Evolutionary conservation across 2,888 invertebrate genomes (phyloP), one percentile per base, ranked within the genome.

Genomic region (Heliconius cydno): DNA sequence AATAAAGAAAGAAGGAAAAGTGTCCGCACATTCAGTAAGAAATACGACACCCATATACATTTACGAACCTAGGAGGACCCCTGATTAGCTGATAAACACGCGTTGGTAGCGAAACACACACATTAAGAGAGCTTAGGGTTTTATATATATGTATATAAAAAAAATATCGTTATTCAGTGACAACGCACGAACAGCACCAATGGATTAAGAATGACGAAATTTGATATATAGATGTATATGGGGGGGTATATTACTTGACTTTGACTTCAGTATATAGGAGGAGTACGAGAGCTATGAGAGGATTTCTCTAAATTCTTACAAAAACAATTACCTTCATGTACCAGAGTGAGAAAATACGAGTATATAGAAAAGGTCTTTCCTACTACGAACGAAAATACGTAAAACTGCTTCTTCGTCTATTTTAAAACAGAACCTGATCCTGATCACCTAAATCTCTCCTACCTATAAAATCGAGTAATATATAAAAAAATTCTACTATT

Each of bases 21-120:
- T 65, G 66, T 57, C 75, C 63, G 68, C 68, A 68, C 79, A 81
- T 76, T 79, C 34, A 28, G 80, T 41, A 73, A 60, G 66, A 80
- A 74, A 82, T 82, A 82, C 78, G 82, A 74, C 76, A 57, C 63
- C 75, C 74, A 38, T 80, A 76, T 80, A 77, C 82, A 77, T 82
- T 82, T 82, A 82, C 80, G 80, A 79, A 75, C 71, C 63, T 72
- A 67, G 60, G 34, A 65, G 71, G 77, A 60, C 52, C 65, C 34
- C 74, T 79, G 80, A 82, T 82, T 82, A 80, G 75, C 82, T 78
- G 82, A 80, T 82, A 82, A 80, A 82, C 79, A 77, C 77, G 79
- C 52, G 25, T 70, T 72, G 71, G 70, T 76, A 75, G 67, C 77
- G 70, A 67, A 66, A 70, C 68, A 70, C 67, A 65, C 80, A 66